Base-by-base conservation (phyloP, 2,797 vertebrate genomes). In the Hemibagrus guttatus region DNA sequence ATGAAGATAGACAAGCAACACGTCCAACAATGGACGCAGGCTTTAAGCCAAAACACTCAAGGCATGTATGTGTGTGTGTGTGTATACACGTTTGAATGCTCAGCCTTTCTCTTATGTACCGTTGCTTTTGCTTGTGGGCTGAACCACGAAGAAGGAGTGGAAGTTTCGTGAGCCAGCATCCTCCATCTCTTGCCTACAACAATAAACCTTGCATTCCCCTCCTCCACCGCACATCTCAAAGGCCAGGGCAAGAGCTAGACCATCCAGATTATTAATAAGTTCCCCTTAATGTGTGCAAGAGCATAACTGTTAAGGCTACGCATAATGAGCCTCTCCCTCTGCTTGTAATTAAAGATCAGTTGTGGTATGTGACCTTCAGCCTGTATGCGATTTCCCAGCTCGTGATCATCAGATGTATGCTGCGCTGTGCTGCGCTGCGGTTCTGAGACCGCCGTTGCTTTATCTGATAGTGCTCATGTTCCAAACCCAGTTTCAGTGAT, bases 341-440 rank as follows among this genome's bases (percentile, higher is more conserved):
- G 87, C 88, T 88, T 88, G 84, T 78, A 89, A 88, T 88, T 86
- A 88, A 78, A 71, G 69, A 87, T 88, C 87, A 28, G 35, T 14
- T 28, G 26, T 49, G 83, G 83, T 75, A 88, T 89, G 85, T 1
- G 46, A 69, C 64, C 75, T 4, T 46, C 54, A 31, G 14, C 56
- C 11, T 49, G 80, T 4, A 8, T 83, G n/a, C 42, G 39, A 46
- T 52, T 86, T 89, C 85, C 87, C 86, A 85, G 71, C 49, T 72
- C 42, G 16, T 54, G n/a, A 16, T 26, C 26, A 0, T 78, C 58
- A 1, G 46, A 76, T 59, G 52, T 69, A 39, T 39, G 35, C 35
- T 39, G 56, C 16, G 42, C 42, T 14, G 42, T 13, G 49, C 49
- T 39, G 76, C 21, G 1, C 28, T 42, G 21, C 49, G 21, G 81